Percentiles rank a stretch among this genome's conserved stretches.
phyloP scores from a whole-genome alignment of 1,140 invertebrate genomes.

The Limonius californicus region DNA sequence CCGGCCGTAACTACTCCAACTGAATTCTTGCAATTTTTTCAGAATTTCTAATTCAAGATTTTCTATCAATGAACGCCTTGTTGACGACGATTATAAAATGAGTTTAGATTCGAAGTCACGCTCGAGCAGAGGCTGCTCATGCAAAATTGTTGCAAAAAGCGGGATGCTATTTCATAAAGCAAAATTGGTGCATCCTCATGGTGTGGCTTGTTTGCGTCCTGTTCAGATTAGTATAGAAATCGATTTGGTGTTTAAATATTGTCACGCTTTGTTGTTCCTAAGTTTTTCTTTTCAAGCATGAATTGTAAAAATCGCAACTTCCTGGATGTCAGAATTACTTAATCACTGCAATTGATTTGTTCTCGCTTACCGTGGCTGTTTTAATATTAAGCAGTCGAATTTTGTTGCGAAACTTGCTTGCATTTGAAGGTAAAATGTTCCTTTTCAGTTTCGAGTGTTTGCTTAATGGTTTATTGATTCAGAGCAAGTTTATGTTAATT shows the following conservation, averaged over 20 bases:
- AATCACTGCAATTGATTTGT: neutral
- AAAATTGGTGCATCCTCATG: too few species aligned
- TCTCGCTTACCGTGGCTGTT: neutral
- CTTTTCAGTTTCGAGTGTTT: neutral
- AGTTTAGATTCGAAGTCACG: too few species aligned
- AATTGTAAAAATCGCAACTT: neutral
- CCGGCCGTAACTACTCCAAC: too few species aligned
- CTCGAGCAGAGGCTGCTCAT: too few species aligned
- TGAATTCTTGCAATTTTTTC: too few species aligned
- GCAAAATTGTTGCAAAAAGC: too few species aligned
- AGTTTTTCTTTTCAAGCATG: neutral
- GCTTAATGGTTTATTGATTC: neutral
- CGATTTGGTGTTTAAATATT: neutral
- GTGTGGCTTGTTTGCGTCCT: too few species aligned
- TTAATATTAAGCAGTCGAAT: neutral
- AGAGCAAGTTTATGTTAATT: neutral
- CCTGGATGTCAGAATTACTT: neutral
- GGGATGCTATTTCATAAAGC: too few species aligned
- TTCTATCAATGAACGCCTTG: too few species aligned
- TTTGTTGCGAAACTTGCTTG: neutral
- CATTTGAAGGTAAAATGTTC: neutral
- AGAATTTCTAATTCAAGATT: too few species aligned
- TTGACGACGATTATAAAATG: too few species aligned
- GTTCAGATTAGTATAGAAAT: too few species aligned
- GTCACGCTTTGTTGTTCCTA: neutral